A percentile compares a stretch with the other conserved stretches of the same genome.
Evolutionary conservation across 2,113 vertebrate species (phyloP).

Genomic region (Meles meles): DNA sequence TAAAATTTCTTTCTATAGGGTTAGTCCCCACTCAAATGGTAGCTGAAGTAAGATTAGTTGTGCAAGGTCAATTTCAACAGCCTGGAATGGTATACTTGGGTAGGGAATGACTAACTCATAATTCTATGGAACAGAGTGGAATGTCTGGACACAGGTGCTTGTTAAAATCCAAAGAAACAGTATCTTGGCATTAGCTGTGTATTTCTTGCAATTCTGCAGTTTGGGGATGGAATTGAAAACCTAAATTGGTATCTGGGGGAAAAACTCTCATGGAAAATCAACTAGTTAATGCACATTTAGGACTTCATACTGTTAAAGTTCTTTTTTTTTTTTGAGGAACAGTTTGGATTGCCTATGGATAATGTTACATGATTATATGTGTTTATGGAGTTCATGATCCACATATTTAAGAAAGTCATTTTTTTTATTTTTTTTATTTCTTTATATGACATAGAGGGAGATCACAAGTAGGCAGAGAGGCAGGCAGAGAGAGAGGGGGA

Average conservation of each 20-base stretch:
- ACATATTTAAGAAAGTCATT: neutral
- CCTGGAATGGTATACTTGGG: neutral
- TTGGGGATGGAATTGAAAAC: neutral
- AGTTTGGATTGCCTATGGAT: neutral
- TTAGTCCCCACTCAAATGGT: neutral
- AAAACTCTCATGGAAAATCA: neutral
- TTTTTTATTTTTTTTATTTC: too few species aligned
- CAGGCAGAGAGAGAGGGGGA: too few species aligned
- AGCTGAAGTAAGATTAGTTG: neutral
- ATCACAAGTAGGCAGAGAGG: too few species aligned
- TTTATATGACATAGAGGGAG: too few species aligned
- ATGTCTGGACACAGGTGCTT: neutral
- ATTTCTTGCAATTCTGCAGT: neutral
- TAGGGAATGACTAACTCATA: neutral
- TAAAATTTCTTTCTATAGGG: neutral
- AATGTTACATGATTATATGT: neutral
- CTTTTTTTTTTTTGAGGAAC: neutral
- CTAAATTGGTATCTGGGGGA: neutral
- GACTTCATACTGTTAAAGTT: neutral
- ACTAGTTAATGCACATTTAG: neutral
- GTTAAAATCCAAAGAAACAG: neutral
- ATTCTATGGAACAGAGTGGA: neutral
- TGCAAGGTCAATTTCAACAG: neutral
- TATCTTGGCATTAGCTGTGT: neutral
- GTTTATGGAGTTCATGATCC: neutral